Evolutionary conservation across 2,888 invertebrate species (phyloP).

Genomic region (Mantis religiosa): DNA sequence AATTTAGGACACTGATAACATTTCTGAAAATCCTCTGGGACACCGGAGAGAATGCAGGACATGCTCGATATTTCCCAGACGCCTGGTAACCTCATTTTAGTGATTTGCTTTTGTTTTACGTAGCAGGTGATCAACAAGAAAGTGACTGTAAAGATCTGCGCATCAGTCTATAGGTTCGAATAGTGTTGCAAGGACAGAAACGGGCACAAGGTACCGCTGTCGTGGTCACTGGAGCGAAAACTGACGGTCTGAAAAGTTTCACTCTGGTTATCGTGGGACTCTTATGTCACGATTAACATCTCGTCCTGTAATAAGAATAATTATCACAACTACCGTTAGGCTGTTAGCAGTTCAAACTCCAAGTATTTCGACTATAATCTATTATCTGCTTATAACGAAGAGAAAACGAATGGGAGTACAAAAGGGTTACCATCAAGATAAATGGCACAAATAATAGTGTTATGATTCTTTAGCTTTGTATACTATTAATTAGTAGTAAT

Average conservation of each 20-base stretch:
- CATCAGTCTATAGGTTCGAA: not conserved
- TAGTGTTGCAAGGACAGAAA: not conserved
- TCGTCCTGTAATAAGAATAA: not conserved
- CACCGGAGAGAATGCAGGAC: too few species aligned
- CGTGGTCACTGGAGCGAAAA: not conserved
- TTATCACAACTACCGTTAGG: not conserved
- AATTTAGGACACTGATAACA: too few species aligned
- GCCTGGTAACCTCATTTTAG: too few species aligned
- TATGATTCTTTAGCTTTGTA: too few species aligned
- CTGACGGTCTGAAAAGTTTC: not conserved
- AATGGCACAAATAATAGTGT: too few species aligned
- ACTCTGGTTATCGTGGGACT: not conserved
- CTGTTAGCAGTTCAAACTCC: not conserved
- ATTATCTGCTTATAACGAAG: not conserved
- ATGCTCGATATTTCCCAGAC: too few species aligned
- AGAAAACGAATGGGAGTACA: not conserved
- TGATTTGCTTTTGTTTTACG: too few species aligned
- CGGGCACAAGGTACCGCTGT: not conserved
- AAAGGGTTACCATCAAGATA: not conserved
- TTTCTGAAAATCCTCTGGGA: too few species aligned
- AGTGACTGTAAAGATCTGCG: not conserved
- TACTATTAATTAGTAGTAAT: too few species aligned
- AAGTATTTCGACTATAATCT: not conserved
- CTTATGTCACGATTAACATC: not conserved
- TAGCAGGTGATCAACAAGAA: not conserved